phyloP scores from a whole-genome alignment of 1,140 invertebrate species.

The Cydia amplana region DNA sequence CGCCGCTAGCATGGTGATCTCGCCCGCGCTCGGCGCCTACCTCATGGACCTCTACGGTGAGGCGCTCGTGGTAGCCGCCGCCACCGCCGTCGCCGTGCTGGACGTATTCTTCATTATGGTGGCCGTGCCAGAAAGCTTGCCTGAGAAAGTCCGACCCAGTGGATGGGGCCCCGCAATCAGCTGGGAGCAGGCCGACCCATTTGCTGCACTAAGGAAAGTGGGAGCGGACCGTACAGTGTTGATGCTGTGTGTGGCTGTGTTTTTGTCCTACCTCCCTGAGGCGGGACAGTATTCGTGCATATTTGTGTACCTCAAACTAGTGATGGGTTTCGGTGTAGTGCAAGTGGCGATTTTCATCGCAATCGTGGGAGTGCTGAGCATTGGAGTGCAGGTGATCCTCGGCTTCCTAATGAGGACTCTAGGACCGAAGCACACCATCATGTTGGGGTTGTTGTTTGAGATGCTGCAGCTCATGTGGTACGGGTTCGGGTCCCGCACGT shows the following conservation, averaged over 20 bases:
- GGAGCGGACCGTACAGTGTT: conserved; percentile 97
- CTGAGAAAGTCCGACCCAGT: conserved; percentile 93
- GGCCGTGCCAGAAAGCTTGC: conserved; percentile 97
- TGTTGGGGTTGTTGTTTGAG: conserved; percentile 97
- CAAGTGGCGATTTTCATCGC: conserved; percentile 99
- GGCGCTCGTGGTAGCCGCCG: conserved; percentile 96
- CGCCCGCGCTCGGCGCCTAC: conserved; percentile 97
- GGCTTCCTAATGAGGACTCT: conserved; percentile 91
- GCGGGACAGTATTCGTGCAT: conserved; percentile 99
- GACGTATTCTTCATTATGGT: conserved; percentile 99
- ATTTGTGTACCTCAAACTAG: conserved; percentile 99
- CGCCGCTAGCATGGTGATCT: conserved; percentile 98
- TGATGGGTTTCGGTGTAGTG: conserved; percentile 97
- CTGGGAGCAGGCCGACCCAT: conserved; percentile 99
- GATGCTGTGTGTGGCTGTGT: conserved; percentile 97
- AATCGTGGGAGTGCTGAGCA: conserved; percentile 97
- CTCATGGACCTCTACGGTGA: conserved; percentile 94
- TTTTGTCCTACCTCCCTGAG: conserved; percentile 99
- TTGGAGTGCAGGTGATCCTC: conserved; percentile 95
- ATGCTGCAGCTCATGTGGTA: conserved; percentile 98
- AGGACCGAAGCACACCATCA: conserved; percentile 98
- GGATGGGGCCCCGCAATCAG: conserved; percentile 91
- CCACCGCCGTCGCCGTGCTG: conserved; percentile 95
- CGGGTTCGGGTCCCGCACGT: conserved; percentile 87
- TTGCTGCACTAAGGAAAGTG: conserved; percentile 94